These are phyloP conservation scores for Microtus californicus DNA, from an alignment of 2,797 vertebrate species.

Conservation along the genomic window DNA sequence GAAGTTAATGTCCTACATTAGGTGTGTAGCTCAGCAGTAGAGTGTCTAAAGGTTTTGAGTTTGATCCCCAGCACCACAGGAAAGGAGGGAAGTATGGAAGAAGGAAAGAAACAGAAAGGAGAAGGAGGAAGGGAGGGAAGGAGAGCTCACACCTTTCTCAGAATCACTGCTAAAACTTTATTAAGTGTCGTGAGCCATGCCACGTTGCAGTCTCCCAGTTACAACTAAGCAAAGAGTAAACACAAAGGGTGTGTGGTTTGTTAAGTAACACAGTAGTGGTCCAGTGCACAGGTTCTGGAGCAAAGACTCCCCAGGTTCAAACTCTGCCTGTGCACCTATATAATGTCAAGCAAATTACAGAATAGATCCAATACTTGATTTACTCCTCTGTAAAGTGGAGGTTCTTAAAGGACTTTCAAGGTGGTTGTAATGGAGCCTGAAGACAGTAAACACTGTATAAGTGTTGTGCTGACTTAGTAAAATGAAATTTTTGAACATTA, in stretches of 20 bases:
- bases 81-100: not conserved
- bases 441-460: slow-evolving; percentile 24
- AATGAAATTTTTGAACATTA: slow-evolving; percentile 3
- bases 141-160: not conserved
- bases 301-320: not conserved
- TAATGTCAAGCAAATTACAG: slow-evolving; percentile 16
- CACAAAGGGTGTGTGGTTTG: not conserved
- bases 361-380: not conserved
- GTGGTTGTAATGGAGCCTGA: not conserved
- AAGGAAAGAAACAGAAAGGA: not conserved
- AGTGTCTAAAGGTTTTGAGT: not conserved
- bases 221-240: not conserved
- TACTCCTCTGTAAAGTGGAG: slow-evolving; percentile 7
- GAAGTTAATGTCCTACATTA: not conserved
- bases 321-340: not conserved
- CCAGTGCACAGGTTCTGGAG: slow-evolving; percentile 36
- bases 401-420: not conserved
- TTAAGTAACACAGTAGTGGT: not conserved
- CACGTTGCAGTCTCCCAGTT: too few species aligned
- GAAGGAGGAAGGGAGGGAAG: not conserved
- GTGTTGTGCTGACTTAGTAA: slow-evolving; percentile 15
- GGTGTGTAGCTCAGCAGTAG: not conserved
- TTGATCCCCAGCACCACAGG: not conserved
- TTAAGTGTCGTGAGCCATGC: not conserved
- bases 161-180: not conserved